Conservation (phyloP, 2,888 invertebrate species). For the Helicoverpa assulta region DNA sequence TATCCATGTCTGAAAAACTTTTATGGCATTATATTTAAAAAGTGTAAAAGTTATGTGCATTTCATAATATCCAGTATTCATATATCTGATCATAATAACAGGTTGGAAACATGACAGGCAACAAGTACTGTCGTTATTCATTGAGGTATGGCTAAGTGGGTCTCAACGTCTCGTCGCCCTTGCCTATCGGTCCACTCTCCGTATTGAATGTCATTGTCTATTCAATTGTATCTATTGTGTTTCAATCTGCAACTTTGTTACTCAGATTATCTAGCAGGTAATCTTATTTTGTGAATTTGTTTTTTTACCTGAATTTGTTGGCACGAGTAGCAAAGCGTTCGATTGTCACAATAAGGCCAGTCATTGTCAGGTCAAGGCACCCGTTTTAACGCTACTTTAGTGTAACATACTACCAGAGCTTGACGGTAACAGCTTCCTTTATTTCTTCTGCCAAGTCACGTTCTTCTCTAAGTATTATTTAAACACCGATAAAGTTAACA, state of each 20-base stretch:
- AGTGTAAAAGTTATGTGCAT: slow-evolving; percentile 7
- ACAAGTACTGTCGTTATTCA: slow-evolving; percentile 52
- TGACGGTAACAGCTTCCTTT: slow-evolving; percentile 44
- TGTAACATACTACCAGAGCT: slow-evolving; percentile 43
- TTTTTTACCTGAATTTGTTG: slow-evolving; percentile 46
- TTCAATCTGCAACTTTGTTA: slow-evolving; percentile 63
- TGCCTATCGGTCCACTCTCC: slow-evolving; percentile 66
- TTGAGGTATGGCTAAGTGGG: slow-evolving; percentile 61
- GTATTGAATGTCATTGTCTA: slow-evolving; percentile 75
- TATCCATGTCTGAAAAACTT: not conserved
- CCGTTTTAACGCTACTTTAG: slow-evolving; percentile 54
- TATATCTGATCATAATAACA: slow-evolving; percentile 51
- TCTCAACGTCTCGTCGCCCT: slow-evolving; percentile 67
- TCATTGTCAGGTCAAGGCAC: slow-evolving; percentile 59
- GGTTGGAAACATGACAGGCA: slow-evolving; percentile 40
- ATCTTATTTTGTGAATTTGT: slow-evolving; percentile 34
- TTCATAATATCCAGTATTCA: slow-evolving; percentile 31
- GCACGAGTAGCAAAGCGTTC: slow-evolving; percentile 26
- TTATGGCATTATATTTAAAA: slow-evolving; percentile 2
- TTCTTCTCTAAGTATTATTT: slow-evolving; percentile 29
- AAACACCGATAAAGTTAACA: slow-evolving; percentile 42
- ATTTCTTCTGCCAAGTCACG: slow-evolving; percentile 60
- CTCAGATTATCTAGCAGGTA: slow-evolving; percentile 40
- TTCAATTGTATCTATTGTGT: slow-evolving; percentile 70
- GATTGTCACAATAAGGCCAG: slow-evolving; percentile 45